Evolutionary conservation across 2,888 invertebrate genomes (phyloP).

Genomic region (Macrostomum cliftonense): DNA sequence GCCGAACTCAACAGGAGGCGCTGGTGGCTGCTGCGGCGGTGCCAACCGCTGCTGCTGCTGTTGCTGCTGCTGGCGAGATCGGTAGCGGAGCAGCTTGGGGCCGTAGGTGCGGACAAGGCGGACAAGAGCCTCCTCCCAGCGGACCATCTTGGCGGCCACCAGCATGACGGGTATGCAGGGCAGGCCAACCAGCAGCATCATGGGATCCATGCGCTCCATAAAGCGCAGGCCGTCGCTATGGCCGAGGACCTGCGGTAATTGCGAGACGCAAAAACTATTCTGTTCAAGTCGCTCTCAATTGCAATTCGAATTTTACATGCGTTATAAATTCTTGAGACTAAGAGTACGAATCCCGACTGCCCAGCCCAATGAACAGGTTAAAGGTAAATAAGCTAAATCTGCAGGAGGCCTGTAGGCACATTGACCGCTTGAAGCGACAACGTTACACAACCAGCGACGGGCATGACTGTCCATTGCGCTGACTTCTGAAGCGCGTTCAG

Average conservation of each 20-base stretch:
- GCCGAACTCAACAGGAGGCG: constrained; percentile 44
- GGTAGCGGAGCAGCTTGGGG: constrained; percentile 33
- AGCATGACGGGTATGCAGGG: constrained; percentile 83
- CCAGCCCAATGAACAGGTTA: no score
- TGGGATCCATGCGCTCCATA: constrained; percentile 84
- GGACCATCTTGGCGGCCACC: constrained; percentile 76
- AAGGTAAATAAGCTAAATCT: no score
- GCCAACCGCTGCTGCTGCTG: background rate
- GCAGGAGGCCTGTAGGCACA: no score
- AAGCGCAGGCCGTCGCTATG: constrained; percentile 76
- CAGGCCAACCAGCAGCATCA: constrained; percentile 68
- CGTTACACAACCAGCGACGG: no score
- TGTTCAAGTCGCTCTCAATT: no score
- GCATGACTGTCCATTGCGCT: no score
- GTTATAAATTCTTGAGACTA: no score
- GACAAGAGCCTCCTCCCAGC: constrained; percentile 66
- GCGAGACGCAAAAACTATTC: no score
- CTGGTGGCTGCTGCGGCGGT: background rate
- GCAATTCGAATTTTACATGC: no score
- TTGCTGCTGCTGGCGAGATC: constrained; percentile 22
- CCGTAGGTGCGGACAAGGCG: constrained; percentile 38
- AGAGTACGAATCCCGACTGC: no score
- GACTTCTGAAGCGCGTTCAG: no score
- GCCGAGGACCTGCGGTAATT: constrained; percentile 55
- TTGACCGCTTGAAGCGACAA: no score